Conservation (phyloP, 2,113 vertebrate genomes). For the Gnathonemus echidnorhynchus region DNA sequence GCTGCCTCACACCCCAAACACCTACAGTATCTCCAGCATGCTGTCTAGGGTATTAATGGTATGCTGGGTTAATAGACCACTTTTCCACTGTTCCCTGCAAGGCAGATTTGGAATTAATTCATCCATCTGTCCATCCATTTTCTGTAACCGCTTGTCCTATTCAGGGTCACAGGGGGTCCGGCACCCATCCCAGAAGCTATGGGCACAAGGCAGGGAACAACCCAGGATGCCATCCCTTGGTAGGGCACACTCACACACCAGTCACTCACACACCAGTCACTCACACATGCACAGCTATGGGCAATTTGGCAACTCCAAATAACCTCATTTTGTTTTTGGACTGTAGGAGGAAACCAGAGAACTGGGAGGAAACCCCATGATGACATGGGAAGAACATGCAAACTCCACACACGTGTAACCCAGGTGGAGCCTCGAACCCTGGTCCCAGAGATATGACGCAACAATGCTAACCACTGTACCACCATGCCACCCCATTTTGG, state of each 20-base stretch:
- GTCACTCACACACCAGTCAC: neutral
- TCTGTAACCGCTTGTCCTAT: neutral
- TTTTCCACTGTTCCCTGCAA: neutral
- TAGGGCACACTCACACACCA: neutral
- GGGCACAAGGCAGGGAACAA: neutral
- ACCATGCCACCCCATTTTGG: too few species aligned
- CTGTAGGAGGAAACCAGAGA: neutral
- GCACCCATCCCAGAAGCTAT: neutral
- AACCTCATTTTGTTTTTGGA: neutral
- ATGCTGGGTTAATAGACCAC: neutral
- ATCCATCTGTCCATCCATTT: neutral
- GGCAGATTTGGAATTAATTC: neutral
- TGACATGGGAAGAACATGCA: neutral
- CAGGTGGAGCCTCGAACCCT: too few species aligned
- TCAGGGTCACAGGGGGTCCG: neutral
- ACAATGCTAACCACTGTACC: too few species aligned
- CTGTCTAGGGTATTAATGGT: neutral
- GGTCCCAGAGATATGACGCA: too few species aligned
- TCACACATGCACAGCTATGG: neutral
- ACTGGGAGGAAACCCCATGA: neutral
- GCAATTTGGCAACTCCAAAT: neutral
- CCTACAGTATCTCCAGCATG: neutral
- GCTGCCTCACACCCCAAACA: neutral
- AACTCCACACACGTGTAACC: neutral
- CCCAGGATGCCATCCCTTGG: neutral